Evolutionary conservation across 2,888 invertebrate genomes (phyloP), one percentile per base, ranked within the genome.

Genomic region (Plebejus argus): DNA sequence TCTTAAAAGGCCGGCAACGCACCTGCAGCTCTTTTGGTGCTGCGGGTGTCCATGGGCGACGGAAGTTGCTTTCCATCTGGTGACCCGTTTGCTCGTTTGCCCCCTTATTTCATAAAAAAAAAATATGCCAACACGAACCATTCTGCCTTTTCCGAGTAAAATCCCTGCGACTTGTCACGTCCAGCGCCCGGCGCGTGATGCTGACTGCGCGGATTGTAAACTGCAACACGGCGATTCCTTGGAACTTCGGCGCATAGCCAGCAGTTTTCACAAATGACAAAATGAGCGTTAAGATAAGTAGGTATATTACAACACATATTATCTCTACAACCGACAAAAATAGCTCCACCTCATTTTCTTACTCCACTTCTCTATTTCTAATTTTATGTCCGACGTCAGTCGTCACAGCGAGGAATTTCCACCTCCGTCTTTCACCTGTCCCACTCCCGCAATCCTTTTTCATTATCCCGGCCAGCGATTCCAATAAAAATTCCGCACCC

Each of bases 401-500:
- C 66, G 33, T 12, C 66, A n/a, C n/a, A n/a, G 28, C 66, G 1
- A 12, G 33, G 66, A 33, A 66, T 66, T 28, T 33, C 66, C 66
- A 66, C 66, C 66, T 66, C 28, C 66, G 66, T 33, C 28, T 28
- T 6, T 28, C 12, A 18, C 28, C 66, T 66, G 15, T 66, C 66
- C 23, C 66, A 6, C 20, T 66, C 66, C 66, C 33, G 6, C 28
- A 66, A 66, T 66, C 66, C 66, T 66, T 33, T 33, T 33, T 66
- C 66, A 66, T 66, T 66, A 23, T 66, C 66, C 18, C 66, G 1
- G 28, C 28, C 15, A 18, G 66, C 66, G 61, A 66, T 66, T 66
- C 66, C 66, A 66, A 66, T 66, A 66, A 66, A 66, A 66, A 66
- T 66, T 66, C 66, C 66, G 15, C 23, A 18, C 61, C 10, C 28